Evolutionary conservation across 2,113 vertebrate species (phyloP).

Genomic region (Festucalex cinctus): DNA sequence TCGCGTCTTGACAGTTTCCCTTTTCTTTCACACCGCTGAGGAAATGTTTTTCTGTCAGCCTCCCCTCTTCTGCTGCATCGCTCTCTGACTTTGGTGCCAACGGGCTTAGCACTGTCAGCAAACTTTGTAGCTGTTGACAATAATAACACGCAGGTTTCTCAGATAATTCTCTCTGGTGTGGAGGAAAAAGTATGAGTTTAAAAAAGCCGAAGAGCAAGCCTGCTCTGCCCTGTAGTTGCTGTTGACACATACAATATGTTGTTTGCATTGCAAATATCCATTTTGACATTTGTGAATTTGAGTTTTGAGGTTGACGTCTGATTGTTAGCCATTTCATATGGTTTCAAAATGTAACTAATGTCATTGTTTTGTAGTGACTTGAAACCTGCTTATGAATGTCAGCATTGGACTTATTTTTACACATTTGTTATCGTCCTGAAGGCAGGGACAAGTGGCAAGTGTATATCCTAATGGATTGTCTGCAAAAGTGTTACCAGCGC

Average conservation of each 20-base stretch:
- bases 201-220: neutral
- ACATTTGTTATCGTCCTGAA: constrained; percentile 33
- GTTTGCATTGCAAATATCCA: constrained; percentile 1
- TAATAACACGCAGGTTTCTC: constrained; percentile 23
- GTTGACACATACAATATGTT: constrained; percentile 18
- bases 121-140: constrained; percentile 26
- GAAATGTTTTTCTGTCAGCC: constrained; percentile 1
- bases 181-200: neutral
- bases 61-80: neutral
- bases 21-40: constrained; percentile 1
- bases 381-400: constrained; percentile 12
- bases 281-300: neutral
- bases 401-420: constrained; percentile 41
- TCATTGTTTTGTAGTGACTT: constrained; percentile 10
- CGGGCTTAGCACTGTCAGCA: constrained; percentile 13
- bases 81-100: neutral
- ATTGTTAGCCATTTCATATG: neutral
- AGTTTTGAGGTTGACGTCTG: neutral
- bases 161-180: neutral
- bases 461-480: constrained; percentile 35
- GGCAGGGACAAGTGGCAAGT: constrained; percentile 19
- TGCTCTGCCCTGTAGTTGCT: neutral
- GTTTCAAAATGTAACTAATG: neutral
- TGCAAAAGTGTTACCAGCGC: constrained; percentile 14
- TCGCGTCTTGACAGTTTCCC: neutral